These are phyloP conservation scores for Zoanthus sociatus DNA, from an alignment of 92 coral and sea anemone genomes.

Conservation along the genomic window DNA sequence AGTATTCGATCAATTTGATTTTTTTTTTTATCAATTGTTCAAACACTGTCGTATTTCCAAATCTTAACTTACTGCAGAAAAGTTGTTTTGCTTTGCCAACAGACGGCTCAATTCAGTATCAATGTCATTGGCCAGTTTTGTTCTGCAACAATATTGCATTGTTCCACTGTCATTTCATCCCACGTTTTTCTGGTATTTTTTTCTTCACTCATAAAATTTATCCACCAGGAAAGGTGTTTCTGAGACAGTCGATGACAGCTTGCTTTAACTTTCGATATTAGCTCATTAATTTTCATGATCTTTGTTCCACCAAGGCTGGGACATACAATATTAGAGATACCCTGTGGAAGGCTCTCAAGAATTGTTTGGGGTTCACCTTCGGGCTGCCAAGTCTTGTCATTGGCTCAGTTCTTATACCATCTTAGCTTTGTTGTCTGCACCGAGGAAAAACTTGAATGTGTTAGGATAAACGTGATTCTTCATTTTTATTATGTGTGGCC, in stretches of 20 bases:
- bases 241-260: background rate
- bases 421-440: conserved; percentile 27
- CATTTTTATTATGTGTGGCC: background rate
- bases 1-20: too few species aligned
- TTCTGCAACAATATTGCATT: background rate
- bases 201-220: background rate
- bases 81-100: conserved; percentile 8
- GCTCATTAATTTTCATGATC: background rate
- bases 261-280: background rate
- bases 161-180: background rate
- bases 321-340: conserved; percentile 24
- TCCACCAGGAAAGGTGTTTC: conserved; percentile 5
- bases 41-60: background rate
- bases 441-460: conserved; percentile 44
- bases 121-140: background rate
- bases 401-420: conserved; percentile 48
- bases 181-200: background rate
- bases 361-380: background rate
- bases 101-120: background rate
- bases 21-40: background rate
- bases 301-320: background rate
- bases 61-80: background rate
- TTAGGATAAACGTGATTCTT: conserved; percentile 13
- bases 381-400: conserved; percentile 39
- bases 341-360: conserved; percentile 27